Conservation (phyloP, 2,113 vertebrate genomes). For the Mixornis gularis region DNA sequence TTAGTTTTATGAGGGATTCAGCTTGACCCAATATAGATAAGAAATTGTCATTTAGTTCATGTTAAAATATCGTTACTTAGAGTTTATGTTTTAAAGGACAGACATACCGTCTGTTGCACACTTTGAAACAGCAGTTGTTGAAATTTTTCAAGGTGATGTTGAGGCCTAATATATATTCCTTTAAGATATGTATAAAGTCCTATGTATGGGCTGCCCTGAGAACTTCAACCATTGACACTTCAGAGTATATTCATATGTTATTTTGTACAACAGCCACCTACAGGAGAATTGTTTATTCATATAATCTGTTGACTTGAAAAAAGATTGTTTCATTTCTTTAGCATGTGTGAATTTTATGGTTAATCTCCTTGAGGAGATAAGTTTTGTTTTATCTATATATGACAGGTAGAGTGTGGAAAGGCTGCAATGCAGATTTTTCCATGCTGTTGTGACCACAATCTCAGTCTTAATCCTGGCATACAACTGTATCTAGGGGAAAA, state of each 20-base stretch:
- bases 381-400: background rate
- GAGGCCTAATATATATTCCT: background rate
- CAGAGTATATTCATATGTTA: background rate
- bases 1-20: background rate
- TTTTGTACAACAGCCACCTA: background rate
- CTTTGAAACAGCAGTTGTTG: background rate
- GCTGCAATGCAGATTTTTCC: background rate
- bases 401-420: background rate
- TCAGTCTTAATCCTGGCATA: conserved; percentile 5
- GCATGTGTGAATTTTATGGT: background rate
- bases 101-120: background rate
- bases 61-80: background rate
- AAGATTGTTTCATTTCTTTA: background rate
- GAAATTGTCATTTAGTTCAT: background rate
- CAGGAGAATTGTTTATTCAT: background rate
- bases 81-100: background rate
- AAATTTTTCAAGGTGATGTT: background rate
- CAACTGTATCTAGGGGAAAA: background rate
- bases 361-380: background rate
- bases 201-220: background rate
- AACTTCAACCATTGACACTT: background rate
- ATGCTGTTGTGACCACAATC: background rate
- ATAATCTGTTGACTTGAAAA: background rate
- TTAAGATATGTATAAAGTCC: background rate
- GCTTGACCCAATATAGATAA: background rate